These are phyloP conservation scores for Blastobasis adustella DNA, from an alignment of 2,888 invertebrate species.

Conservation along the genomic window DNA sequence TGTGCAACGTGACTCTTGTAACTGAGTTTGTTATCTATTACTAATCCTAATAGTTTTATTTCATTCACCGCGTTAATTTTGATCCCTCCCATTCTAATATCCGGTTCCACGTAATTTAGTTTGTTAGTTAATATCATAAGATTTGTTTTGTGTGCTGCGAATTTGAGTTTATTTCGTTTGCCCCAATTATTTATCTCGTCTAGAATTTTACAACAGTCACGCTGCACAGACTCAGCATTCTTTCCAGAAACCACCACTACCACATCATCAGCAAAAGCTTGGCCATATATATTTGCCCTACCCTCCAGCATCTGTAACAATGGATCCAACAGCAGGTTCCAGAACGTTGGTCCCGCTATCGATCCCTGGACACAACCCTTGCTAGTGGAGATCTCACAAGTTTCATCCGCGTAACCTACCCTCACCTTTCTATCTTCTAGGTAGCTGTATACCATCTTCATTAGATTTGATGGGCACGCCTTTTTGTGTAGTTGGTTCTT, in stretches of 20 bases:
- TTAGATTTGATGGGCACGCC: not conserved
- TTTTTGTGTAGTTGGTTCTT: not conserved
- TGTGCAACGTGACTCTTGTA: not conserved
- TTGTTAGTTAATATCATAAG: slow-evolving; percentile 8
- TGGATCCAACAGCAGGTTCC: slow-evolving; percentile 15
- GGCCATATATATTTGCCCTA: not conserved
- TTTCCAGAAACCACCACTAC: slow-evolving; percentile 3
- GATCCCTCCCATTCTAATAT: not conserved
- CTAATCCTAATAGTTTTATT: not conserved
- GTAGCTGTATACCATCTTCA: slow-evolving; percentile 7
- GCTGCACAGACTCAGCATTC: not conserved
- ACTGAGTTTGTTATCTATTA: not conserved
- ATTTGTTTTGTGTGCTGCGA: slow-evolving; percentile 12
- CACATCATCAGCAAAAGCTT: slow-evolving; percentile 19
- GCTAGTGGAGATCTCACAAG: slow-evolving; percentile 1
- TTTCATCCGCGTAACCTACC: slow-evolving; percentile 8
- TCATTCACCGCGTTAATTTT: not conserved
- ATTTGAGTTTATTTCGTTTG: slow-evolving; percentile 7
- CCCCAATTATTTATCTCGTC: slow-evolving; percentile 8
- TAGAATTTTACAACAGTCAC: slow-evolving; percentile 1
- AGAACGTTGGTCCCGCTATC: slow-evolving; percentile 12
- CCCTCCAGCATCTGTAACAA: not conserved
- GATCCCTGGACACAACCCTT: slow-evolving; percentile 16
- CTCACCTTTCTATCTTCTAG: slow-evolving; percentile 3
- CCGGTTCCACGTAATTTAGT: not conserved